phyloP scores from a whole-genome alignment of 1,140 invertebrate species.

The Pseudomyrmex dendroicus region DNA sequence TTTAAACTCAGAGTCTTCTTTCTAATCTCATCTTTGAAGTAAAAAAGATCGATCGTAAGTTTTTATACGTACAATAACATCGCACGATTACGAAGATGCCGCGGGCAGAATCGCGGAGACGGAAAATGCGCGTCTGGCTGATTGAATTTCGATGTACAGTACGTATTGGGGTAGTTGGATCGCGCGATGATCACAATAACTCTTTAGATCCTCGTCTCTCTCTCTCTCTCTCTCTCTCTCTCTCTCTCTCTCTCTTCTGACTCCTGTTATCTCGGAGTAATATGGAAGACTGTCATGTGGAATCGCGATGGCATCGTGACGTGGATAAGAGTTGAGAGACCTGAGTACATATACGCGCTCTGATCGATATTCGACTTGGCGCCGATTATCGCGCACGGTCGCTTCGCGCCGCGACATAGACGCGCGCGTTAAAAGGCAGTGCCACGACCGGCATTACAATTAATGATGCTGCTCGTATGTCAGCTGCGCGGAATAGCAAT shows the following conservation, averaged over 20 bases:
- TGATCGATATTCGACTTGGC: conserved; percentile 77
- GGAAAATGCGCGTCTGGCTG: too few species aligned
- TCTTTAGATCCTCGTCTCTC: neutral
- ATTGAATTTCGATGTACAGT: too few species aligned
- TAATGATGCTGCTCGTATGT: conserved; percentile 75
- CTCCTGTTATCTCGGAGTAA: neutral
- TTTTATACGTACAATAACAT: too few species aligned
- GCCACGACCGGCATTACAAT: conserved; percentile 78
- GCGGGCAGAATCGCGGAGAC: too few species aligned
- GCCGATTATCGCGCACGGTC: conserved; percentile 71
- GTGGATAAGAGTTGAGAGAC: conserved; percentile 45
- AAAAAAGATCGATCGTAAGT: too few species aligned
- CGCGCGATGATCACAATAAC: neutral
- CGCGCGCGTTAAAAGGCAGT: conserved; percentile 74
- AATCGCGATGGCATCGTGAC: conserved; percentile 14
- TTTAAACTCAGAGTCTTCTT: too few species aligned
- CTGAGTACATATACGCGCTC: conserved; percentile 33
- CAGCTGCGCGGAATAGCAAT: conserved; percentile 76
- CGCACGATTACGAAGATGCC: too few species aligned
- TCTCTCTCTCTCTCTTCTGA: too few species aligned
- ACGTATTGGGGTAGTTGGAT: neutral
- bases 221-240: neutral
- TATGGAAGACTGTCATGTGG: neutral
- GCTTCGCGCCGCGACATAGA: conserved; percentile 50
- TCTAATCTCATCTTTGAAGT: too few species aligned